These are phyloP conservation scores for Tenthredo mesomela DNA, from an alignment of 2,888 invertebrate species.

Conservation along the genomic window DNA sequence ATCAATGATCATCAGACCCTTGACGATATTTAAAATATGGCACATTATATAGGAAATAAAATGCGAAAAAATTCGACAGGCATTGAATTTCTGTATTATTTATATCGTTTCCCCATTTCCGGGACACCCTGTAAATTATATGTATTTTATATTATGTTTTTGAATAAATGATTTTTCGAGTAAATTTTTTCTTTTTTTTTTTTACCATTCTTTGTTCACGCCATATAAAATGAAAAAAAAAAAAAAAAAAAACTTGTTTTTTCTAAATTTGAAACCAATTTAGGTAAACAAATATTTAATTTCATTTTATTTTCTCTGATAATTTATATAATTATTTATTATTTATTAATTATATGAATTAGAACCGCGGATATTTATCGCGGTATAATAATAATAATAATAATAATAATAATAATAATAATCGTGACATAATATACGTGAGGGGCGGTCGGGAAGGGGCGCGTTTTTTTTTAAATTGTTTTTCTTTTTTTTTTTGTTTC, in stretches of 20 bases:
- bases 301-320: neutral
- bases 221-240: neutral
- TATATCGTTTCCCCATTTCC: neutral
- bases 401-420: neutral
- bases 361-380: neutral
- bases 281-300: neutral
- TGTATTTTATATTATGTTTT: neutral
- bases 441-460: conserved; percentile 18
- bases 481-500: neutral
- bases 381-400: conserved; percentile 4
- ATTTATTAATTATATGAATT: neutral
- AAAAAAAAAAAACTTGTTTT: neutral
- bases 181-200: neutral
- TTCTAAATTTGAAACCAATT: neutral
- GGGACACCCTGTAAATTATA: neutral
- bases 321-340: neutral
- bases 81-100: conserved; percentile 32
- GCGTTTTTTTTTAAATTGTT: conserved; percentile 46
- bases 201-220: neutral
- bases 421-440: neutral
- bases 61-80: conserved; percentile 53
- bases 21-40: conserved; percentile 59
- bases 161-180: neutral
- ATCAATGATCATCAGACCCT: conserved; percentile 31
- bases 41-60: conserved; percentile 61